Conservation (phyloP, 1,140 invertebrate species). For the Brachionus plicatilis region DNA sequence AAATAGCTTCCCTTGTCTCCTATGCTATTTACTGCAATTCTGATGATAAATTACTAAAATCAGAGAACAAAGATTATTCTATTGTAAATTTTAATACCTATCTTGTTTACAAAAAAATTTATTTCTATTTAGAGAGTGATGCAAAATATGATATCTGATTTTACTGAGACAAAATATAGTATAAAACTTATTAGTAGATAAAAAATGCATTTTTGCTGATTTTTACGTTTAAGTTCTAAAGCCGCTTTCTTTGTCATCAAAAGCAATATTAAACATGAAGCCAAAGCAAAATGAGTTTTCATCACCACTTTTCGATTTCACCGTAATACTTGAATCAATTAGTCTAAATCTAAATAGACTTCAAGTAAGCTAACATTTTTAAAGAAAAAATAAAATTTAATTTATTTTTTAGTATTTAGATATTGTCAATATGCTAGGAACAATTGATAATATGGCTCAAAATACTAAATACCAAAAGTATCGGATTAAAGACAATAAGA, state of each 20-base stretch:
- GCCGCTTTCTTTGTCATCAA: conserved; percentile 4
- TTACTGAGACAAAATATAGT: conserved; percentile 5
- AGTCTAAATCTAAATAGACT: conserved; percentile 26
- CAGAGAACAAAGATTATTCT: not conserved
- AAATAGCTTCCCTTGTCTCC: conserved; percentile 59
- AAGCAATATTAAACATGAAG: conserved; percentile 26
- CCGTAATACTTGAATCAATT: conserved; percentile 19
- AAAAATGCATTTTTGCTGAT: not conserved
- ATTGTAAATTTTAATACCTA: not conserved
- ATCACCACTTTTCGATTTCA: conserved; percentile 31
- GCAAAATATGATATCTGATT: conserved; percentile 19
- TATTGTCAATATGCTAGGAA: not conserved
- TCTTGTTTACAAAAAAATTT: not conserved
- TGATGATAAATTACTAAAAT: not conserved
- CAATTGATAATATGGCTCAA: conserved; percentile 16
- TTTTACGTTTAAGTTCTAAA: not conserved
- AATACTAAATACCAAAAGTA: conserved; percentile 25
- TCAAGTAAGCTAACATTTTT: not conserved
- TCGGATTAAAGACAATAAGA: not conserved
- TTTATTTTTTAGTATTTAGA: conserved; percentile 27
- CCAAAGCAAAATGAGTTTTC: not conserved
- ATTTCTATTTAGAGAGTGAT: not conserved
- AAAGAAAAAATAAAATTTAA: not conserved
- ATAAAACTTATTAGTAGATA: not conserved
- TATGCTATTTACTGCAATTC: conserved; percentile 38